phyloP scores from a whole-genome alignment of 2,113 vertebrate species.

The Macaca mulatta region DNA sequence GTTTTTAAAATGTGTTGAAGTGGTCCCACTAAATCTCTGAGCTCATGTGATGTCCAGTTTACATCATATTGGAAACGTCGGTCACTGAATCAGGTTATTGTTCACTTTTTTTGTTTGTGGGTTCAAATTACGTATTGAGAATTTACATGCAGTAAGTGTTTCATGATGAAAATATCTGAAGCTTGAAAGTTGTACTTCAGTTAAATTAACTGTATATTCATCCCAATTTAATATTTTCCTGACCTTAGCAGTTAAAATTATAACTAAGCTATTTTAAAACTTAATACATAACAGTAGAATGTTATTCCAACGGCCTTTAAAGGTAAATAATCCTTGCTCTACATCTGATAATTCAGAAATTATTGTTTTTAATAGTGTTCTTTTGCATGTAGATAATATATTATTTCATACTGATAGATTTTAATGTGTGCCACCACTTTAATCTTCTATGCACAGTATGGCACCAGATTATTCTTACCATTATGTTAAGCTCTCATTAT shows the following conservation, averaged over 20 bases:
- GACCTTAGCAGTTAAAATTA: background rate
- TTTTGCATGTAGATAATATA: constrained; percentile 54
- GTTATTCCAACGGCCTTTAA: constrained; percentile 57
- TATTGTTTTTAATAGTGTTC: constrained; percentile 56
- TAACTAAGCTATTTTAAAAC: constrained; percentile 13
- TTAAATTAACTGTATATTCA: background rate
- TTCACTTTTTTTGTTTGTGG: background rate
- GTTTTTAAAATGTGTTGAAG: constrained; percentile 62
- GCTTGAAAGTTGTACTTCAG: constrained; percentile 8
- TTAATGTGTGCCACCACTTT: constrained; percentile 68
- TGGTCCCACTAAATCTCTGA: constrained; percentile 31
- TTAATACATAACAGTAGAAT: constrained; percentile 47
- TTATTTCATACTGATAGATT: constrained; percentile 55
- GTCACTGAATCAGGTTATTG: background rate
- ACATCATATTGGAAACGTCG: background rate
- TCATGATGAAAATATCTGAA: constrained; percentile 54
- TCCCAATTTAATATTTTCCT: background rate
- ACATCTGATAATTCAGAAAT: constrained; percentile 43
- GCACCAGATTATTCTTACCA: constrained; percentile 66
- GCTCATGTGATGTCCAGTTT: constrained; percentile 13
- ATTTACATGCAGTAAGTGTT: constrained; percentile 56
- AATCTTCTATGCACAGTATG: constrained; percentile 24
- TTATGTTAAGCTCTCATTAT: constrained; percentile 66
- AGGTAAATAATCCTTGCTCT: constrained; percentile 63
- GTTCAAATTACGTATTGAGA: constrained; percentile 60